A percentile compares a stretch with the other conserved stretches of the same genome.
These are phyloP conservation scores for Alitta virens DNA, from an alignment of 2,888 invertebrate species.

Conservation along the genomic window DNA sequence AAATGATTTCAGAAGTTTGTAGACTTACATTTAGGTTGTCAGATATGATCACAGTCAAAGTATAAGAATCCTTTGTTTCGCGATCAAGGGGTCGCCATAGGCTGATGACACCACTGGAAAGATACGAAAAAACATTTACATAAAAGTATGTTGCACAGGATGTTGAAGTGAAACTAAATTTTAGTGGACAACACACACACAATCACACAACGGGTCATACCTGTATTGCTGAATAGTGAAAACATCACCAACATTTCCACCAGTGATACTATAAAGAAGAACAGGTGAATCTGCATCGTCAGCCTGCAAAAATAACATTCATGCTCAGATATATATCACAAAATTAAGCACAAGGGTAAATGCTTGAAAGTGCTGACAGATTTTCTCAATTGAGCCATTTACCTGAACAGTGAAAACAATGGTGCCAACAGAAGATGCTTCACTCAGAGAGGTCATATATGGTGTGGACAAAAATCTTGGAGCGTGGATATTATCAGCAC, in stretches of 20 bases:
- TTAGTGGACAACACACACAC: not conserved
- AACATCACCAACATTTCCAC: not conserved
- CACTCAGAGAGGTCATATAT: constrained; percentile 13
- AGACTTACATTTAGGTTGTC: constrained; percentile 16
- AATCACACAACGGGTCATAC: not conserved
- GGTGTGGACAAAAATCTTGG: constrained; percentile 15
- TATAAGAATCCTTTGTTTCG: constrained; percentile 12
- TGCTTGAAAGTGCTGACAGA: no score
- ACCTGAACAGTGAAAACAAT: constrained; percentile 16
- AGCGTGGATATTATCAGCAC: constrained; percentile 8
- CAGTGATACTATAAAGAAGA: not conserved
- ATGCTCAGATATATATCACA: no score
- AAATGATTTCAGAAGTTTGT: no score
- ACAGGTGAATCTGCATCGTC: not conserved
- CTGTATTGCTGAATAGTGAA: not conserved
- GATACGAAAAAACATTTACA: not conserved
- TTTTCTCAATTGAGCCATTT: no score
- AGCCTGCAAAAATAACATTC: not conserved
- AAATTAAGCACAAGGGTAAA: no score
- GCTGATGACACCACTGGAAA: constrained; percentile 7
- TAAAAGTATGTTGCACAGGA: no score
- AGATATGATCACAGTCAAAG: constrained; percentile 2
- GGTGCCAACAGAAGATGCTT: constrained; percentile 17
- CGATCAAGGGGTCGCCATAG: constrained; percentile 19
- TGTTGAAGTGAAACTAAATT: not conserved